Evolutionary conservation across 1,140 invertebrate species (phyloP).

Genomic region (Bilobella aurantiaca): DNA sequence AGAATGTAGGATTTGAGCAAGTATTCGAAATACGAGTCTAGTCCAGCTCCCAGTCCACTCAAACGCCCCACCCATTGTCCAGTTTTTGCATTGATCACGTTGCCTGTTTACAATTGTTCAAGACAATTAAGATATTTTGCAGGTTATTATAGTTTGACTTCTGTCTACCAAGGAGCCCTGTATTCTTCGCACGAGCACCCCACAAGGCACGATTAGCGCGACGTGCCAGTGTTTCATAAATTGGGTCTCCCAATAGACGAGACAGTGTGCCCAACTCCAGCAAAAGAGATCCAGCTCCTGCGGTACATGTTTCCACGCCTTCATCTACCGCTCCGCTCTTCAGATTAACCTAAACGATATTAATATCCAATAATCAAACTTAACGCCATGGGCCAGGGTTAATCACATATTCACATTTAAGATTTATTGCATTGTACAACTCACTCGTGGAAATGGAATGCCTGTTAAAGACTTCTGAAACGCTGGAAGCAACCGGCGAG

Average conservation of each 20-base stretch:
- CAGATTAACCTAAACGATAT: slow-evolving; percentile 47
- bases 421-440: background rate
- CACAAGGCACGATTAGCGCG: slow-evolving; percentile 49
- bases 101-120: slow-evolving; percentile 41
- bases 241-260: slow-evolving; percentile 50
- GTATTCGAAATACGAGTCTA: slow-evolving; percentile 63
- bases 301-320: slow-evolving; percentile 54
- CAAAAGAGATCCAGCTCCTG: slow-evolving; percentile 54
- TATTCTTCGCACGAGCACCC: slow-evolving; percentile 48
- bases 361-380: background rate
- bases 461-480: slow-evolving; percentile 51
- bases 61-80: slow-evolving; percentile 52
- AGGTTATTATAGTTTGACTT: slow-evolving; percentile 3
- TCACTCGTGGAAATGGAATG: slow-evolving; percentile 53
- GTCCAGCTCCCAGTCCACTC: slow-evolving; percentile 55
- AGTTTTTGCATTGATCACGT: slow-evolving; percentile 53
- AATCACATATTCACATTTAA: background rate
- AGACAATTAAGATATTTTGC: background rate
- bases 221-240: slow-evolving; percentile 52
- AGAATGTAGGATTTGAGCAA: slow-evolving; percentile 56
- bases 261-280: slow-evolving; percentile 57
- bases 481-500: slow-evolving; percentile 49
- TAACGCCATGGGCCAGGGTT: background rate
- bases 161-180: slow-evolving; percentile 51
- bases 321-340: slow-evolving; percentile 48